phyloP scores from a whole-genome alignment of 2,888 invertebrate genomes.

The Caenorhabditis plicata region DNA sequence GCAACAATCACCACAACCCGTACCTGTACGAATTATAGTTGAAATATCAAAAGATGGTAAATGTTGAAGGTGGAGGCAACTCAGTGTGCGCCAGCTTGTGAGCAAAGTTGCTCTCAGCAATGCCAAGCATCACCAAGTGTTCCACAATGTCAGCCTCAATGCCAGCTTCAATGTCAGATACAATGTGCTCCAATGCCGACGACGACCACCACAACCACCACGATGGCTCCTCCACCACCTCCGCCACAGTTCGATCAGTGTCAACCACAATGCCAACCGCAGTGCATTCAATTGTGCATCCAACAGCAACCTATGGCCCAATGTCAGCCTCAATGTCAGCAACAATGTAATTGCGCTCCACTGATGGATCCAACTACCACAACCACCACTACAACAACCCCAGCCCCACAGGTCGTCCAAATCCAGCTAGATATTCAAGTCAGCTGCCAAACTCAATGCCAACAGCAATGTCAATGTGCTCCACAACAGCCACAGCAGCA shows the following conservation, averaged over 20 bases:
- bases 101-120: constrained; percentile 34
- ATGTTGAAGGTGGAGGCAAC: constrained; percentile 24
- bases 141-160: constrained; percentile 35
- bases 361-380: not conserved
- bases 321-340: constrained; percentile 35
- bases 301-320: constrained; percentile 23
- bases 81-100: constrained; percentile 42
- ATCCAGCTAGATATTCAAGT: constrained; percentile 24
- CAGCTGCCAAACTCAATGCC: constrained; percentile 34
- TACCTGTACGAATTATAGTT: constrained; percentile 3
- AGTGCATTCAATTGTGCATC: constrained; percentile 26
- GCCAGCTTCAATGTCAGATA: constrained; percentile 37
- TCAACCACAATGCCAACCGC: constrained; percentile 38
- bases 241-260: constrained; percentile 27
- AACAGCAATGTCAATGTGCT: too few relatives aligned
- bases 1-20: constrained; percentile 28
- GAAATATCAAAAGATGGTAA: not conserved
- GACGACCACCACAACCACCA: constrained; percentile 17
- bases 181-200: constrained; percentile 32
- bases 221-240: constrained; percentile 22
- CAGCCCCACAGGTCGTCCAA: constrained; percentile 31
- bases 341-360: constrained; percentile 25
- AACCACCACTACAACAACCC: constrained; percentile 25
- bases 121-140: constrained; percentile 30
- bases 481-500: constrained; percentile 18